phyloP scores from a whole-genome alignment of 2,113 vertebrate species.

The Pyrgilauda ruficollis region DNA sequence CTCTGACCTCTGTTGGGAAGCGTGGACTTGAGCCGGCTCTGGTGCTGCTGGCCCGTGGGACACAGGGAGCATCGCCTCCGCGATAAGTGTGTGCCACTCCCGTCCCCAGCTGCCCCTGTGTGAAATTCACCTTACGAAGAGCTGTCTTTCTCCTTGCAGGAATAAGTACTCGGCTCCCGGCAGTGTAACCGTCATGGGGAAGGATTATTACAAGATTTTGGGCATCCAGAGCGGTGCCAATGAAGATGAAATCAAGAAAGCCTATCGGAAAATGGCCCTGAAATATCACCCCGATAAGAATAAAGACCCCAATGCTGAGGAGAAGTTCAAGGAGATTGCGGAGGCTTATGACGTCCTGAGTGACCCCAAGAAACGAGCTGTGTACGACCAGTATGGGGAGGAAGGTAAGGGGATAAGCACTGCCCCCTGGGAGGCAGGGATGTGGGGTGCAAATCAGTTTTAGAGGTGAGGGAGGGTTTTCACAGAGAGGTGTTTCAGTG shows the following conservation, averaged over 20 bases:
- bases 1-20: background rate
- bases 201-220: constrained; percentile 97
- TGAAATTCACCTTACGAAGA: background rate
- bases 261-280: constrained; percentile 95
- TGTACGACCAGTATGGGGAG: constrained; percentile 96
- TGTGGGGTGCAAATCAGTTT: background rate
- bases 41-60: constrained; percentile 9
- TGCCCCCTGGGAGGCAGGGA: accelerated
- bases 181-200: constrained; percentile 85
- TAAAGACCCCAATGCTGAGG: constrained; percentile 91
- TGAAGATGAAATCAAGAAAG: constrained; percentile 97
- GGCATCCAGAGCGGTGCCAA: constrained; percentile 90
- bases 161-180: constrained; percentile 75
- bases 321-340: constrained; percentile 97
- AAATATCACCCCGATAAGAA: constrained; percentile 98
- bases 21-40: background rate
- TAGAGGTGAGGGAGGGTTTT: background rate
- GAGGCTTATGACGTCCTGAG: constrained; percentile 98
- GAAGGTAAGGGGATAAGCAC: constrained; percentile 82
- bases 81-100: background rate
- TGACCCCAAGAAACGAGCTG: constrained; percentile 92
- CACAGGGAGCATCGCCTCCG: background rate
- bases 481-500: background rate
- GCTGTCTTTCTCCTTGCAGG: constrained; percentile 70
- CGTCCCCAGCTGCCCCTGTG: accelerated